phyloP scores from a whole-genome alignment of 2,113 vertebrate genomes.

The Notothenia coriiceps region DNA sequence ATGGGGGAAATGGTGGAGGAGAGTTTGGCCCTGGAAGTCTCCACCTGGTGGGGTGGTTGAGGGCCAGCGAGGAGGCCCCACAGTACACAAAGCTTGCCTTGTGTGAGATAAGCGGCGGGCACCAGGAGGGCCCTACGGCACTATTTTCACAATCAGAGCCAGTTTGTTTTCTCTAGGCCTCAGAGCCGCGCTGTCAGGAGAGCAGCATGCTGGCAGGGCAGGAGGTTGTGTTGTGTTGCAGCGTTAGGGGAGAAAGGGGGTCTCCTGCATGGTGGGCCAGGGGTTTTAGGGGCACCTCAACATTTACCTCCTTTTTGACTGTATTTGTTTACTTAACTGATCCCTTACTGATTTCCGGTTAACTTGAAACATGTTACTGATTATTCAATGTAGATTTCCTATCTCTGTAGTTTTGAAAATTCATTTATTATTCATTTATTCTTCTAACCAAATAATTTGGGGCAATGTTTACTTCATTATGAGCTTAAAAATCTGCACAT shows the following conservation, averaged over 20 bases:
- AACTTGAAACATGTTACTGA: slow-evolving; percentile 1
- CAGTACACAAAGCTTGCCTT: slow-evolving; percentile 83
- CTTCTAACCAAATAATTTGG: background rate
- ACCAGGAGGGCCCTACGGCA: slow-evolving; percentile 76
- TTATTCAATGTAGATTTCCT: background rate
- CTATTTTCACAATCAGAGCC: slow-evolving; percentile 85
- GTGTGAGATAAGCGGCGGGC: slow-evolving; percentile 82
- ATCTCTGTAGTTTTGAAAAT: background rate
- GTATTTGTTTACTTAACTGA: slow-evolving; percentile 70
- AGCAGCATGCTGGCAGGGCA: slow-evolving; percentile 67
- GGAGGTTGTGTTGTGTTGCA: slow-evolving; percentile 65
- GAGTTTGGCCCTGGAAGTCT: slow-evolving; percentile 72
- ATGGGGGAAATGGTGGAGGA: slow-evolving; percentile 37
- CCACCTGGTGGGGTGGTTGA: slow-evolving; percentile 78
- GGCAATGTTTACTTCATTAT: background rate
- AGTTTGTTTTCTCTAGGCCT: slow-evolving; percentile 86
- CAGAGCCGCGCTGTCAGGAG: slow-evolving; percentile 74
- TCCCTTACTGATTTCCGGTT: slow-evolving; percentile 43
- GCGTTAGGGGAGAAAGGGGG: slow-evolving; percentile 30
- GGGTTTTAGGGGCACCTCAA: slow-evolving; percentile 50
- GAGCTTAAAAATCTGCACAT: background rate
- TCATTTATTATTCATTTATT: background rate
- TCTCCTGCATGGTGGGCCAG: slow-evolving; percentile 70
- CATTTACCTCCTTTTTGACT: slow-evolving; percentile 67
- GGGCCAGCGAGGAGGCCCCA: slow-evolving; percentile 66